A percentile compares a stretch with the other conserved stretches of the same genome.
These are phyloP conservation scores for Danio choprae DNA, from an alignment of 2,797 vertebrate species.

Conservation along the genomic window DNA sequence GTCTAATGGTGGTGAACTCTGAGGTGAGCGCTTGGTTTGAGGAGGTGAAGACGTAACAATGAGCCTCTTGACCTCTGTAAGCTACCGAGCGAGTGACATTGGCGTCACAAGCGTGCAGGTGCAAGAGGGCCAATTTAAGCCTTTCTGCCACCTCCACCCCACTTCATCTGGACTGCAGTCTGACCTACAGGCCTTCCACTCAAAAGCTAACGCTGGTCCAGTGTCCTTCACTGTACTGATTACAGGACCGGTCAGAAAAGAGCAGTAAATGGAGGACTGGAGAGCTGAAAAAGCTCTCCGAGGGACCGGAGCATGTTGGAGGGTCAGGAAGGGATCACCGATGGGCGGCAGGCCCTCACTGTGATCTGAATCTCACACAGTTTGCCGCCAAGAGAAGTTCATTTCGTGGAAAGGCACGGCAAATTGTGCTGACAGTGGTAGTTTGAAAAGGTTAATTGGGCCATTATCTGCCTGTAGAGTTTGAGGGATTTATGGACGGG, in stretches of 20 bases:
- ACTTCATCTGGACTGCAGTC: slow-evolving; percentile 61
- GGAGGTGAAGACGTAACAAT: slow-evolving; percentile 54
- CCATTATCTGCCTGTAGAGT: slow-evolving; percentile 81
- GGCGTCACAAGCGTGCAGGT: slow-evolving; percentile 27
- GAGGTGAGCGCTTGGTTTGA: slow-evolving; percentile 42
- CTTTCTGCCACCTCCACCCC: slow-evolving; percentile 16
- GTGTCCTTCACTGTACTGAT: slow-evolving; percentile 62
- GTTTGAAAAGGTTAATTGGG: slow-evolving; percentile 87
- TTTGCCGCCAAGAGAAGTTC: slow-evolving; percentile 60
- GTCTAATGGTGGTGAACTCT: slow-evolving; percentile 27
- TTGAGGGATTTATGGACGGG: slow-evolving; percentile 82
- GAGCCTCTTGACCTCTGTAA: slow-evolving; percentile 50
- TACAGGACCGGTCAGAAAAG: slow-evolving; percentile 69
- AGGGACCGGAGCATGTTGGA: slow-evolving; percentile 31
- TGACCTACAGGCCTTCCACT: slow-evolving; percentile 63
- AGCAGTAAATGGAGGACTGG: slow-evolving; percentile 60
- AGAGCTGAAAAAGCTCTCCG: slow-evolving; percentile 67
- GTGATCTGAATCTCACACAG: slow-evolving; percentile 65
- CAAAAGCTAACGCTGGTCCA: slow-evolving; percentile 43
- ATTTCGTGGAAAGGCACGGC: slow-evolving; percentile 63
- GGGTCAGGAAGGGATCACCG: slow-evolving; percentile 37
- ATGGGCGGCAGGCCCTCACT: slow-evolving; percentile 65
- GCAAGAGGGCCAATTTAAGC: slow-evolving; percentile 59
- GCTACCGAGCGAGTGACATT: slow-evolving; percentile 29
- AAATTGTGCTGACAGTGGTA: slow-evolving; percentile 75